Base-by-base conservation (phyloP, 2,888 invertebrate genomes). In the Dyspetes luteomarginatus region DNA sequence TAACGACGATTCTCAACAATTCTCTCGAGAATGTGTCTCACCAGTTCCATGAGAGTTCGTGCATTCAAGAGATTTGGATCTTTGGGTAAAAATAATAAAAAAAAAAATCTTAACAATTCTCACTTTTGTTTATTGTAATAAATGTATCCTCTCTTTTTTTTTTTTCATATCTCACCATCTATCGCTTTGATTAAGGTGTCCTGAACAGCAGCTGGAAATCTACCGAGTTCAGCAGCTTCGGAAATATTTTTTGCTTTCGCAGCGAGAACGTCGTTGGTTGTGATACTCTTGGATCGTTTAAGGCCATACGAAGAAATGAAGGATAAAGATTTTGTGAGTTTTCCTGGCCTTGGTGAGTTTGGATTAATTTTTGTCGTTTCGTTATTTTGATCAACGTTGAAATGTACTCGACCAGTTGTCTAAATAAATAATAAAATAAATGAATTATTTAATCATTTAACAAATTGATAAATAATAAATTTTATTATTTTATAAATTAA, bases 221-320 rank as follows among this genome's bases (percentile, higher is more conserved):
- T 95, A 12, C 96, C 96, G 81, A 97, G 93, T 88, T 97, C 96
- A 0, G 96, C 95, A 1, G 95, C 94, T 83, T 96, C 96, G 2
- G 91, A 86, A 48, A 90, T 88, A 55, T 87, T 89, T 60, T 89
- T 87, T 0, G 95, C 95, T 30, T 95, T 95, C 36, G 95, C 91
- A 2, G 93, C 93, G 52, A 94, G 88, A 9, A 95, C 94, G 88
- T 97, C 97, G 0, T 96, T 95, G 0, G 96, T 95, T 7, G 96
- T 96, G 86, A 97, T 92, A 75, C 97, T 97, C 92, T 97, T 97
- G 79, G 97, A 97, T 60, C 97, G 94, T 92, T 97, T 97, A 81
- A 97, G 91, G n/a, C 94, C 92, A 58, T 90, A 90, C 30, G 90
- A 86, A 0, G 91, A 90, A 17, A 91, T 89, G 75, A 92, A 92